Conservation (phyloP, 2,797 vertebrate species). For the Anniella stebbinsi region DNA sequence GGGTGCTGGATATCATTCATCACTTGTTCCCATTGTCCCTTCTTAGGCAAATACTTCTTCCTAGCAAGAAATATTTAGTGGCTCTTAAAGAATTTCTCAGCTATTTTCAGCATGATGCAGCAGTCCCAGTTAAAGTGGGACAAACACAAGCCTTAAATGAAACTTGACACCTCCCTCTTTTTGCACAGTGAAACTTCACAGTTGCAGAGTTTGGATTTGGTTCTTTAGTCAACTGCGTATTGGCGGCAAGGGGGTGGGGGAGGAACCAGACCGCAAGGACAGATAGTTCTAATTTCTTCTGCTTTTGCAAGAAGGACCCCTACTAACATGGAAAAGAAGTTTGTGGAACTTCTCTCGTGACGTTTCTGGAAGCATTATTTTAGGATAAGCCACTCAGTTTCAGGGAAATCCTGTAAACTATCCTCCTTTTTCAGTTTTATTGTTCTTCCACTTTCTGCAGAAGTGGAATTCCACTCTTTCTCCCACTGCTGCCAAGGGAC, state of each 20-base stretch:
- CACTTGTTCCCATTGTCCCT: constrained; percentile 36
- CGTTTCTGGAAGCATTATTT: not conserved
- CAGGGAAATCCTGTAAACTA: not conserved
- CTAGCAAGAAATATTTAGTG: constrained; percentile 45
- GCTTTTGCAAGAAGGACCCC: not conserved
- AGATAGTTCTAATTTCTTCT: constrained; percentile 1
- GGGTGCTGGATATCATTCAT: constrained; percentile 33
- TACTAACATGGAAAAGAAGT: not conserved
- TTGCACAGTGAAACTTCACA: constrained; percentile 6
- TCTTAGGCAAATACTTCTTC: constrained; percentile 41
- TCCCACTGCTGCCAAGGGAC: not conserved
- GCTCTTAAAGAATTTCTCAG: constrained; percentile 48
- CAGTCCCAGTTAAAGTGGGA: constrained; percentile 38
- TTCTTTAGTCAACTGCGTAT: constrained; percentile 29
- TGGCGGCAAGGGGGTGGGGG: not conserved
- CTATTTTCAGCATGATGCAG: constrained; percentile 49
- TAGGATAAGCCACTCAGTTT: not conserved
- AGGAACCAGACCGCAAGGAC: rapidly evolving
- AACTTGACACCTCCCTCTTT: constrained; percentile 51
- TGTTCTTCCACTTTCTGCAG: not conserved
- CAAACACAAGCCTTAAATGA: constrained; percentile 51
- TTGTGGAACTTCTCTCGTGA: constrained; percentile 8
- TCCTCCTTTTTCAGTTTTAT: not conserved
- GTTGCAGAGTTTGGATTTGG: not conserved
- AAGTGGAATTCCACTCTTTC: not conserved